Conservation (phyloP, 1,140 invertebrate species). For the Tenebrio molitor region DNA sequence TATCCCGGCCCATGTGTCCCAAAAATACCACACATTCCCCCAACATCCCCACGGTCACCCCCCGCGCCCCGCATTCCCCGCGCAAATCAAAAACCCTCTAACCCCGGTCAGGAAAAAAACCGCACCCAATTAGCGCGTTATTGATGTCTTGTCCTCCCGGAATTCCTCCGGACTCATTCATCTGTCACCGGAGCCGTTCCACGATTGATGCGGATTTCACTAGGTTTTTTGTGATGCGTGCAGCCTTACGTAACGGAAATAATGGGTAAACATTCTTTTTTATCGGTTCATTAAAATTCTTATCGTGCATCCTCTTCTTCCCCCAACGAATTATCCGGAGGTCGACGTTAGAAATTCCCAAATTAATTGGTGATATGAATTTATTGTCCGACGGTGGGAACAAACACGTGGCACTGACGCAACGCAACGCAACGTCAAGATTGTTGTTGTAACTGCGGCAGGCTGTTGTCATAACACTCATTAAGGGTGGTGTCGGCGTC, state of each 20-base stretch:
- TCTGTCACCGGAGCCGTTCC: conserved; percentile 17
- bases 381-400: conserved; percentile 28
- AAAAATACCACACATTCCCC: no score
- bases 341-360: conserved; percentile 18
- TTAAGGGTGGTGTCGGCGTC: conserved; percentile 9
- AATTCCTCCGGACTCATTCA: conserved; percentile 37
- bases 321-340: conserved; percentile 15
- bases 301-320: conserved; percentile 17
- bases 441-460: conserved; percentile 39
- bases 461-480: conserved; percentile 21
- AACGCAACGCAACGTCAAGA: conserved; percentile 12
- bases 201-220: conserved; percentile 9
- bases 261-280: conserved; percentile 34
- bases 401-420: conserved; percentile 22
- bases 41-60: no score
- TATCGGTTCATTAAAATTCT: conserved; percentile 50
- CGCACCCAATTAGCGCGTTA: conserved; percentile 32
- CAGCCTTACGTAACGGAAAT: conserved; percentile 15
- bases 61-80: no score
- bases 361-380: conserved; percentile 41
- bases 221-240: conserved; percentile 10
- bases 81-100: no score
- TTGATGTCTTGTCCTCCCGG: conserved; percentile 36
- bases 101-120: no score
- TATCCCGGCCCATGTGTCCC: no score